These are phyloP conservation scores for Tragopan temminckii DNA, from an alignment of 2,797 vertebrate species.

Conservation along the genomic window DNA sequence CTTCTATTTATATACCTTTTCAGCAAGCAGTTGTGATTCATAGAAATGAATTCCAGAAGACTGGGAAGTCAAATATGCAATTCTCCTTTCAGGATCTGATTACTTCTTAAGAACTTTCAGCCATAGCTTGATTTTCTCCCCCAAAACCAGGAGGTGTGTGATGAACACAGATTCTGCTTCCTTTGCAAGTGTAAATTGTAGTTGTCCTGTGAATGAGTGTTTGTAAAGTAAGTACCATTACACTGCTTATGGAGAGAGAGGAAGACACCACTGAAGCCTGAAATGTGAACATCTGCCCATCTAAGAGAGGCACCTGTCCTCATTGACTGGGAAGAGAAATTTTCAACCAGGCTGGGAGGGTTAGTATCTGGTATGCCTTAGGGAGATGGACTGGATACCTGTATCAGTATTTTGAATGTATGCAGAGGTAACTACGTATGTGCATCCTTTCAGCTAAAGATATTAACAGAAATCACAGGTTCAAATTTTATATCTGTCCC, in stretches of 20 bases:
- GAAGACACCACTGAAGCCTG: background rate
- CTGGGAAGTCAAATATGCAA: background rate
- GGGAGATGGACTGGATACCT: background rate
- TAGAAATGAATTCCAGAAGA: background rate
- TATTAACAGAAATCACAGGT: background rate
- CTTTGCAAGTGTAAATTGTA: background rate
- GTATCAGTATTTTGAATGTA: background rate
- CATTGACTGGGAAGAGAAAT: background rate
- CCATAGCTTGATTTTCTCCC: background rate
- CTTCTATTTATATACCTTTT: background rate
- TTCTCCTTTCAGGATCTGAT: background rate
- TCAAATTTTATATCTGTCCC: slow-evolving; percentile 16
- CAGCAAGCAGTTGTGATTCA: background rate
- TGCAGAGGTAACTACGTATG: background rate
- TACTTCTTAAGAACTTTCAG: background rate
- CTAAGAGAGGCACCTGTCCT: background rate
- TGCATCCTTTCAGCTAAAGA: background rate
- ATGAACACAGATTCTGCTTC: background rate
- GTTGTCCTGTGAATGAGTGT: background rate
- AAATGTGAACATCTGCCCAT: rapidly evolving
- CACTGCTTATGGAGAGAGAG: background rate
- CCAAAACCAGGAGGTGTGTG: background rate
- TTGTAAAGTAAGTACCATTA: background rate
- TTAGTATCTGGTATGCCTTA: background rate
- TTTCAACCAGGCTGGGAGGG: background rate